A percentile compares a stretch with the other conserved stretches of the same genome.
Evolutionary conservation across 2,113 vertebrate genomes (phyloP).

Genomic region (Sylvia atricapilla): DNA sequence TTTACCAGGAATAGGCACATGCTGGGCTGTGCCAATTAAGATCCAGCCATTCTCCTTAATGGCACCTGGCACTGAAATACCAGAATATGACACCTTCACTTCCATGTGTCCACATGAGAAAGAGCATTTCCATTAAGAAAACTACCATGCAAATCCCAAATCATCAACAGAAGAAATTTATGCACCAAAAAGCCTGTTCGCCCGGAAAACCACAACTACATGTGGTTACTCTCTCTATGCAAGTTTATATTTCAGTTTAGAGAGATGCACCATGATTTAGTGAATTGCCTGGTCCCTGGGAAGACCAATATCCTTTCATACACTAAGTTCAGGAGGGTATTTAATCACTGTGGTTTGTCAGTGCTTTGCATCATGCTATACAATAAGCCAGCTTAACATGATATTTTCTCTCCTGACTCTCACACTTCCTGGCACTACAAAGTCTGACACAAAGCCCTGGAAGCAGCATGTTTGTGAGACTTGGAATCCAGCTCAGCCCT

Average conservation of each 20-base stretch:
- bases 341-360: background rate
- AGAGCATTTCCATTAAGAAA: background rate
- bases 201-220: background rate
- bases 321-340: background rate
- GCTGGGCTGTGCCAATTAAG: background rate
- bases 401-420: background rate
- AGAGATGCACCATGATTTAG: background rate
- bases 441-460: background rate
- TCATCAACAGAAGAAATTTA: background rate
- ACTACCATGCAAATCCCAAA: background rate
- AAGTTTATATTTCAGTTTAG: background rate
- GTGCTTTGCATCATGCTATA: background rate
- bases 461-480: background rate
- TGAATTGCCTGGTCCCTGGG: background rate
- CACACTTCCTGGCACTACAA: background rate
- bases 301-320: background rate
- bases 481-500: background rate
- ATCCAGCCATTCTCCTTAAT: background rate
- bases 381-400: background rate
- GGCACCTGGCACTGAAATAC: background rate
- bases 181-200: background rate
- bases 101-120: background rate
- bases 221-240: background rate
- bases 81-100: background rate
- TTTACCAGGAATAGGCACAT: background rate